Conservation (phyloP, 2,797 vertebrate genomes). For the Tenualosa ilisha region DNA sequence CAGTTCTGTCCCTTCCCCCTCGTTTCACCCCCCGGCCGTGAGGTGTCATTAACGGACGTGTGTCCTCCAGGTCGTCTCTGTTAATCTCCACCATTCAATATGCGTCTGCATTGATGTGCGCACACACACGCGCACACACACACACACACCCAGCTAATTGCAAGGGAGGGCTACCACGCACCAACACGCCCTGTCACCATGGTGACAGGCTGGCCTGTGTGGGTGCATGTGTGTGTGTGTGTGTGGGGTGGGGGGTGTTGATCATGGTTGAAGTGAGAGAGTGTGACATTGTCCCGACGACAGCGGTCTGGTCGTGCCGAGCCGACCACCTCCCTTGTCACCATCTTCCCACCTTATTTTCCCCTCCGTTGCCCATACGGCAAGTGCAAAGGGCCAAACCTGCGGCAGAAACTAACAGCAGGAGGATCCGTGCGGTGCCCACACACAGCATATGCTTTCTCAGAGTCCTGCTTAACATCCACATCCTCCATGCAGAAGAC, state of each 20-base stretch:
- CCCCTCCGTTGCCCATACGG: slow-evolving; percentile 42
- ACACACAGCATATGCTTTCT: neutral
- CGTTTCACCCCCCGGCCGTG: neutral
- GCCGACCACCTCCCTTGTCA: neutral
- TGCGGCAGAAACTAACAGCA: slow-evolving; percentile 44
- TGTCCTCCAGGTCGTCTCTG: slow-evolving; percentile 62
- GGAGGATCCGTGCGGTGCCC: neutral
- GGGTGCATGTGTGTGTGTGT: neutral
- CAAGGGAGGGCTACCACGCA: slow-evolving; percentile 48
- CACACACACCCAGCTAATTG: slow-evolving; percentile 62
- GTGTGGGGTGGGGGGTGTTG: slow-evolving; percentile 23
- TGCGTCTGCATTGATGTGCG: slow-evolving; percentile 13
- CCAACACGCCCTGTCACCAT: slow-evolving; percentile 39
- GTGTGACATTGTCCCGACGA: neutral
- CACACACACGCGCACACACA: slow-evolving; percentile 24
- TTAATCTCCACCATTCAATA: slow-evolving; percentile 60
- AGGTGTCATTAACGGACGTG: slow-evolving; percentile 72
- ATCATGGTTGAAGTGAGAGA: slow-evolving; percentile 23
- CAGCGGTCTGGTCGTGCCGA: neutral
- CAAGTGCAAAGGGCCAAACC: slow-evolving; percentile 33
- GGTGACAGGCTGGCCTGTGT: slow-evolving; percentile 41
- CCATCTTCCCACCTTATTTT: slow-evolving; percentile 31
- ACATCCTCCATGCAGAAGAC: neutral
- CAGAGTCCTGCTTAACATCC: neutral
- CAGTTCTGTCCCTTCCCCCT: slow-evolving; percentile 38